Percentiles rank a stretch among this genome's conserved stretches.
Evolutionary conservation across 1,140 invertebrate genomes (phyloP).

Genomic region (Tetraneura akinire): DNA sequence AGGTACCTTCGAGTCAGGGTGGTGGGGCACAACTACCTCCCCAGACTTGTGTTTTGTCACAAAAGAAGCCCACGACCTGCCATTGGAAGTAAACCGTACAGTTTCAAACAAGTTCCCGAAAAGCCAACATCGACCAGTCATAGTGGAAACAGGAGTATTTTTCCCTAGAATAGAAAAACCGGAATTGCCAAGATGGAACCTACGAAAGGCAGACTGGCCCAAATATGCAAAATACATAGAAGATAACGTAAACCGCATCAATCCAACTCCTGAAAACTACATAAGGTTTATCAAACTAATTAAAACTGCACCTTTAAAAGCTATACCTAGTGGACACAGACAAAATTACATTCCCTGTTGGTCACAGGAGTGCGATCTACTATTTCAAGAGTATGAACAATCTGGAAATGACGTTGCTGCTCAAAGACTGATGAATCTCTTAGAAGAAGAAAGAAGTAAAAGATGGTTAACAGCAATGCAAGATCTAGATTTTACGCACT

Average conservation of each 20-base stretch:
- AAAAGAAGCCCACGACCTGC: not conserved
- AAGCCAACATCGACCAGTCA: too few species aligned
- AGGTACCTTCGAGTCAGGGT: not conserved
- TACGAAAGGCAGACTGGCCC: not conserved
- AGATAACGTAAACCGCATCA: not conserved
- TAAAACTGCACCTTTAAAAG: not conserved
- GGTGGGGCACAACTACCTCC: not conserved
- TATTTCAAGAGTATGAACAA: constrained; percentile 7
- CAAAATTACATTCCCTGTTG: constrained; percentile 5
- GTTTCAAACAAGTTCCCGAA: not conserved
- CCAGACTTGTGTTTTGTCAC: not conserved
- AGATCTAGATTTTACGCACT: constrained; percentile 15
- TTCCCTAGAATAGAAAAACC: not conserved
- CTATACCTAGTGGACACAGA: constrained; percentile 8
- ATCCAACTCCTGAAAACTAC: constrained; percentile 5
- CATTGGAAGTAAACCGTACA: not conserved
- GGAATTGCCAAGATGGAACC: not conserved
- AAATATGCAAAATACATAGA: constrained; percentile 4
- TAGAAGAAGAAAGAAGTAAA: constrained; percentile 19
- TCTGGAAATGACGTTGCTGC: not conserved
- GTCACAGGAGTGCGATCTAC: not conserved
- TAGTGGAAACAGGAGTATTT: not conserved
- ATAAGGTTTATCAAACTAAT: not conserved
- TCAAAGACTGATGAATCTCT: not conserved
- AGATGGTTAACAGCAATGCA: constrained; percentile 26